These are phyloP conservation scores for Patella depressa DNA, from an alignment of 2,888 invertebrate species.

Conservation along the genomic window DNA sequence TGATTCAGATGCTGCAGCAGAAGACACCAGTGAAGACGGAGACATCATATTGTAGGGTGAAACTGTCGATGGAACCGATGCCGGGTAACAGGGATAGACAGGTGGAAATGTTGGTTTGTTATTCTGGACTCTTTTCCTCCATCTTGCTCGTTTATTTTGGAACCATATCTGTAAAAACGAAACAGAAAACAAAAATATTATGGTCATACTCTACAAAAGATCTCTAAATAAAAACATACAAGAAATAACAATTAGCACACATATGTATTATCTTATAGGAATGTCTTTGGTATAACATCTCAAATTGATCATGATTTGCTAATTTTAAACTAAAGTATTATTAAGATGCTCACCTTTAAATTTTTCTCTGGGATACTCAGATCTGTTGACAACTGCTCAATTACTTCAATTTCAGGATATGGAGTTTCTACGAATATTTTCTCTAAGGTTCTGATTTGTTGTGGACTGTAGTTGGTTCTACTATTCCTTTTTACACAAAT, in stretches of 20 bases:
- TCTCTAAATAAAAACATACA: constrained; percentile 43
- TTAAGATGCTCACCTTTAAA: constrained; percentile 35
- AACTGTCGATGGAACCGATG: constrained; percentile 43
- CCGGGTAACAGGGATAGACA: constrained; percentile 24
- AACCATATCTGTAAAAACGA: no score
- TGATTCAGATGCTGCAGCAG: no score
- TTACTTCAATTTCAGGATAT: constrained; percentile 47
- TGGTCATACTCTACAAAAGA: no score
- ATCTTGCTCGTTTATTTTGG: constrained; percentile 9
- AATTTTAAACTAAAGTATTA: no score
- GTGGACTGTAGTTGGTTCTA: constrained; percentile 27
- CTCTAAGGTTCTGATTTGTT: constrained; percentile 46
- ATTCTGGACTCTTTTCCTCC: constrained; percentile 49
- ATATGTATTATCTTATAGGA: constrained; percentile 23
- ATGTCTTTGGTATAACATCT: neutral
- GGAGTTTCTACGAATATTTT: constrained; percentile 54
- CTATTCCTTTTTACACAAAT: no score
- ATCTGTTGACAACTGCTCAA: constrained; percentile 47
- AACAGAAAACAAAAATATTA: no score
- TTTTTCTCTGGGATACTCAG: constrained; percentile 47
- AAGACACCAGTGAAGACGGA: no score
- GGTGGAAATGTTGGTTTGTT: constrained; percentile 33
- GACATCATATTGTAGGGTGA: constrained; percentile 35
- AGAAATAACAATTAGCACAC: constrained; percentile 55
- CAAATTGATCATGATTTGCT: constrained; percentile 18